These are phyloP conservation scores for Carassius auratus DNA, from an alignment of 2,113 vertebrate genomes.

Conservation along the genomic window DNA sequence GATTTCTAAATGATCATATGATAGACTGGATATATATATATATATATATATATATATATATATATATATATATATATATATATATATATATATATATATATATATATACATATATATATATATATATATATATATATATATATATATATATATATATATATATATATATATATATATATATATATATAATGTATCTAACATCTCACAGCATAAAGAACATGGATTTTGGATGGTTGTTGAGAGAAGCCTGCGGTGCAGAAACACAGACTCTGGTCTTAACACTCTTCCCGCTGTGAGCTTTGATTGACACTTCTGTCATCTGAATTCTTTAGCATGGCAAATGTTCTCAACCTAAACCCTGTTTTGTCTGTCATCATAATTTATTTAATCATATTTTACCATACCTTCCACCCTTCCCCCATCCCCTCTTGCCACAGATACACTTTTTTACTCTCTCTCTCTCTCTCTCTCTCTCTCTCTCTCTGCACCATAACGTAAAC, in stretches of 20 bases:
- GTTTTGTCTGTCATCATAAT: conserved; percentile 53
- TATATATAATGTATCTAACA: neutral
- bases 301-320: conserved; percentile 49
- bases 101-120: too few relatives aligned
- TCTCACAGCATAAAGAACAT: neutral
- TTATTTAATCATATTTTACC: conserved; percentile 54
- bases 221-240: neutral
- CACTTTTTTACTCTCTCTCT: neutral
- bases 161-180: too few relatives aligned
- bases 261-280: conserved; percentile 20
- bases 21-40: too few relatives aligned
- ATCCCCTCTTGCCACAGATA: conserved; percentile 22
- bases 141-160: too few relatives aligned
- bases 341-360: conserved; percentile 54
- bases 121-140: too few relatives aligned
- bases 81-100: too few relatives aligned
- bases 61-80: too few relatives aligned
- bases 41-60: too few relatives aligned
- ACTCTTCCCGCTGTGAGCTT: neutral
- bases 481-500: neutral
- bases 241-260: neutral
- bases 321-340: conserved; percentile 48
- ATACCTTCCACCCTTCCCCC: conserved; percentile 41
- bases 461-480: neutral
- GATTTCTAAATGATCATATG: too few relatives aligned